phyloP scores from a whole-genome alignment of 2,113 vertebrate genomes.

The Numenius arquata region DNA sequence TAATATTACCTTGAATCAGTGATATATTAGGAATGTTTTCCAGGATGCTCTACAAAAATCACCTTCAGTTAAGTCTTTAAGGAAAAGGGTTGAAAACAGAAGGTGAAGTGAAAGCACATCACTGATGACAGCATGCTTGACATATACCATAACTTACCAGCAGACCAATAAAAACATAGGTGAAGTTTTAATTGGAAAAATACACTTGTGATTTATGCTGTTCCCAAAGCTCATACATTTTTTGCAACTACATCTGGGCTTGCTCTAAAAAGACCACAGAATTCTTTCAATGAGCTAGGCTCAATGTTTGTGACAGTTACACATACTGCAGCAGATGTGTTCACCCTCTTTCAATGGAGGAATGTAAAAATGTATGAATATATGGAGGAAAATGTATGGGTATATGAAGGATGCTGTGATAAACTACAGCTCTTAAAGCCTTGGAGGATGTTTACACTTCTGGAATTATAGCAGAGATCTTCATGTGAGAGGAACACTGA shows the following conservation, averaged over 20 bases:
- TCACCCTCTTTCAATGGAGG: background rate
- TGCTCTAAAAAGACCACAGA: background rate
- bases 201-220: background rate
- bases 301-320: background rate
- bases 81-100: background rate
- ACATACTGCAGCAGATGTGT: background rate
- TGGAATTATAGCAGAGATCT: background rate
- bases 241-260: background rate
- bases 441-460: background rate
- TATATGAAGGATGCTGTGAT: background rate
- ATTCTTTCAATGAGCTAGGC: background rate
- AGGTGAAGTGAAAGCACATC: background rate
- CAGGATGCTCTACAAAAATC: background rate
- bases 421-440: background rate
- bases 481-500: background rate
- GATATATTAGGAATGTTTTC: background rate
- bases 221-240: background rate
- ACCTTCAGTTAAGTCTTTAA: background rate
- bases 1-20: background rate
- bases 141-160: background rate
- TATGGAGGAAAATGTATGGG: background rate
- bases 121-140: background rate
- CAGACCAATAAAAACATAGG: background rate
- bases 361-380: conserved; percentile 14
- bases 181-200: background rate